Evolutionary conservation across 2,888 invertebrate species (phyloP).

Genomic region (Crepidodera aurea): DNA sequence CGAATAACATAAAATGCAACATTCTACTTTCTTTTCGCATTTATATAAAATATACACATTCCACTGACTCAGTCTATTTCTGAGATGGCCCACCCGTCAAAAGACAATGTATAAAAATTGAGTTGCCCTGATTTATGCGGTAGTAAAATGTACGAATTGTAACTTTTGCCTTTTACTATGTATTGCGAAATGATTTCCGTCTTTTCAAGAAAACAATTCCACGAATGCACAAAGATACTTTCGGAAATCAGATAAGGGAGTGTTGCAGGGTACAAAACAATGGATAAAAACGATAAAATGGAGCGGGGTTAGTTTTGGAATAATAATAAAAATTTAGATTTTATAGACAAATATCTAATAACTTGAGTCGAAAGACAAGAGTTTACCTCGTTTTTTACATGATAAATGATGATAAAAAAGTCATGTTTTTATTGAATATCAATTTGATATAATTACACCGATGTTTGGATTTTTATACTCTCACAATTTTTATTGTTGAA

Average conservation of each 20-base stretch:
- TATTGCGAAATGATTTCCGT: conserved; percentile 28
- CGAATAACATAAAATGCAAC: background rate
- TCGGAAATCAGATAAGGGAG: conserved; percentile 17
- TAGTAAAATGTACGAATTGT: conserved; percentile 42
- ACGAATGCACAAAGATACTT: conserved; percentile 6
- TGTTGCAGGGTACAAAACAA: background rate
- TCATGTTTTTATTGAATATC: too few species aligned
- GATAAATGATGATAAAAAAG: too few species aligned
- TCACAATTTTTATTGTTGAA: too few species aligned
- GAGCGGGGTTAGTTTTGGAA: background rate
- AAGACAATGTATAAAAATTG: conserved; percentile 50
- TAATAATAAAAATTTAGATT: too few species aligned
- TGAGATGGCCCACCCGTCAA: conserved; percentile 27
- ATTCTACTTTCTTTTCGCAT: background rate
- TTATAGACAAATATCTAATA: too few species aligned
- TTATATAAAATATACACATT: conserved; percentile 2
- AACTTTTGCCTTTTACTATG: conserved; percentile 34
- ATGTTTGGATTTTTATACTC: too few species aligned
- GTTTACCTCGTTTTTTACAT: too few species aligned
- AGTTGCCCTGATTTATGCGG: conserved; percentile 48
- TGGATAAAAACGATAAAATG: conserved; percentile 4
- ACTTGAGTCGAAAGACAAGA: too few species aligned
- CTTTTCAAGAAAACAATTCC: conserved; percentile 22
- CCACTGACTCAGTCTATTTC: conserved; percentile 1
- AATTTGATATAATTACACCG: too few species aligned